Evolutionary conservation across 2,888 invertebrate genomes (phyloP), one percentile per base, ranked within the genome.

Genomic region (Stenichneumon culpator): DNA sequence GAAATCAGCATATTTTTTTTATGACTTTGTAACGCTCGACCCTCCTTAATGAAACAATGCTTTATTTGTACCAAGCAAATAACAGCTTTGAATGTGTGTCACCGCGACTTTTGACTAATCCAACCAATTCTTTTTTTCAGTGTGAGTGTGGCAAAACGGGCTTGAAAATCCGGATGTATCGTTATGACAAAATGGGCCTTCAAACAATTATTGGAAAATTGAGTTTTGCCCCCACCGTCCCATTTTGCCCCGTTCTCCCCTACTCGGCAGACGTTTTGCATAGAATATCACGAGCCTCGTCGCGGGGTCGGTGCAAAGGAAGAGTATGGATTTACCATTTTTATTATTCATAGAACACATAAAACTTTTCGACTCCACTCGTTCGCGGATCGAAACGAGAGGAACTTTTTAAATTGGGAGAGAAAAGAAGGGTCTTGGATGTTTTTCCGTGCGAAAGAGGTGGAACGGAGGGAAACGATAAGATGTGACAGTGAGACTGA

Each of bases 401-500:
- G 44, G 57, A 25, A 63, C 6, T 70, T 44, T 63, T 54, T 52
- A 7, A 65, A 52, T 70, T 19, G 19, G 1, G 36, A 39, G 22
- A 28, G n/a, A n/a, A 39, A 39, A 25, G 75, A 50, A 36, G 22
- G 9, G 22, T 67, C 7, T 36, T 9, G 11, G n/a, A n/a, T 3
- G 19, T 14, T 36, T 14, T 36, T 1, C 19, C 3, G 6, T n/a
- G 1, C 14, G 57, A 11, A 7, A 54, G 22, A 25, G 32, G 22
- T 22, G 2, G 16, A n/a, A 63, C 6, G 54, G 11, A 19, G 4
- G 7, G 22, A 68, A 3, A 28, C 44, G n/a, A 67, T 72, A 73
- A 39, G 47, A 68, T 57, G 16, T 11, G 68, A n/a, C 39, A 44
- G 25, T 68, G 60, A 19, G 50, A 79, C 57, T 83, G 28, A 83